Percentiles rank a stretch among this genome's conserved stretches.
phyloP scores from a whole-genome alignment of 2,888 invertebrate species.

The Dastarcus helophoroides region DNA sequence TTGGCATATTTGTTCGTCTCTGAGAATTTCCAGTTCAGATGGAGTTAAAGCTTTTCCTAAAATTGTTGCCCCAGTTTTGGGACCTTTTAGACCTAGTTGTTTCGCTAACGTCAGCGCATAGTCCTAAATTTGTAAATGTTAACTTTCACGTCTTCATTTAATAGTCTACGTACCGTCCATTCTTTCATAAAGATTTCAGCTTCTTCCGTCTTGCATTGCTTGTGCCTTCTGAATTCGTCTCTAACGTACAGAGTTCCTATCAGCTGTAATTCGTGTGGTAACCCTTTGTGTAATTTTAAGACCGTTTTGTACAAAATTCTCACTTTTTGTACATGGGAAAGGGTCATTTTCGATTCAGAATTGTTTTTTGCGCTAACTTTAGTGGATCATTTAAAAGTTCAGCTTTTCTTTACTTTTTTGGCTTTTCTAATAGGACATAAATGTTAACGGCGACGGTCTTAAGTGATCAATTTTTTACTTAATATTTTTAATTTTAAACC shows the following conservation, averaged over 20 bases:
- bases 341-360: too few species aligned
- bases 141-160: conserved; percentile 24
- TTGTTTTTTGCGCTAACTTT: too few species aligned
- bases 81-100: conserved; percentile 45
- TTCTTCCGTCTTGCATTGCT: conserved; percentile 56
- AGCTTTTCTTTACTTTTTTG: too few species aligned
- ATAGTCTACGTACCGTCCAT: conserved; percentile 63
- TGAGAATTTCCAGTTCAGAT: conserved; percentile 55
- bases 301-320: conserved; percentile 49
- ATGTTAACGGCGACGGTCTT: too few species aligned
- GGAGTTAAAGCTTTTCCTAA: conserved; percentile 55
- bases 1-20: conserved; percentile 74
- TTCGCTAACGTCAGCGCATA: conserved; percentile 64
- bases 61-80: conserved; percentile 44
- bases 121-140: conserved; percentile 46
- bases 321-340: conserved; percentile 39
- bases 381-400: too few species aligned
- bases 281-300: conserved; percentile 45
- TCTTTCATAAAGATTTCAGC: conserved; percentile 70
- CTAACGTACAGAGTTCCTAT: conserved; percentile 49
- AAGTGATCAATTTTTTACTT: background rate
- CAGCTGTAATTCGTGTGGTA: conserved; percentile 43
- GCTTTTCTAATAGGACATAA: too few species aligned
- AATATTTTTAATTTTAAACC: background rate
- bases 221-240: conserved; percentile 74